phyloP scores from a whole-genome alignment of 2,113 vertebrate species.

The Maccullochella peelii region DNA sequence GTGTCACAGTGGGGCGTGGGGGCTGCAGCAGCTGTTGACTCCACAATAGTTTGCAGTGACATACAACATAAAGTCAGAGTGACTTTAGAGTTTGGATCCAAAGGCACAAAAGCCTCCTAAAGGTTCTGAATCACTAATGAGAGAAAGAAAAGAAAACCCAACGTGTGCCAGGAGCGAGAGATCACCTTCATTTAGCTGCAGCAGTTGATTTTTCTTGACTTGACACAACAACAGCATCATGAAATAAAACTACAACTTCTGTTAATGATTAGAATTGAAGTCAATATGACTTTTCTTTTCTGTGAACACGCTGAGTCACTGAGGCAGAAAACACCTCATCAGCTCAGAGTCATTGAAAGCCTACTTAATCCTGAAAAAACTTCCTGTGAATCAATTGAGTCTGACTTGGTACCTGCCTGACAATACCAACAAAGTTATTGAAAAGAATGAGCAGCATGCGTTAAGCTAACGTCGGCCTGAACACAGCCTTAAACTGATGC shows the following conservation, averaged over 20 bases:
- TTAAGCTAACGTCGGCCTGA: neutral
- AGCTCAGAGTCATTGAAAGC: neutral
- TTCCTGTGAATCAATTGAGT: neutral
- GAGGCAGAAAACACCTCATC: constrained; percentile 1
- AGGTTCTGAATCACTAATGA: constrained; percentile 45
- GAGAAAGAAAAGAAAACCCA: constrained; percentile 12
- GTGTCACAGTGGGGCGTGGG: constrained; percentile 40
- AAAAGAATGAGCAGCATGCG: neutral
- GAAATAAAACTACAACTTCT: neutral
- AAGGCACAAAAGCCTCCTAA: constrained; percentile 48
- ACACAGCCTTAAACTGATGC: too few species aligned
- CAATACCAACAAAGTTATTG: neutral
- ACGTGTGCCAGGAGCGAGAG: constrained; percentile 60
- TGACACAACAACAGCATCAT: neutral
- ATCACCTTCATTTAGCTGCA: constrained; percentile 36
- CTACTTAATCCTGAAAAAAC: neutral
- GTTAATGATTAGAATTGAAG: neutral
- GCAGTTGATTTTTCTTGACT: neutral
- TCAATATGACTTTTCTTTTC: neutral
- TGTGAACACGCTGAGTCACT: neutral
- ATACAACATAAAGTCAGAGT: constrained; percentile 58
- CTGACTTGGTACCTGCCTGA: neutral
- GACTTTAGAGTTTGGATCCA: constrained; percentile 46
- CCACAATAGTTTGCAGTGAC: constrained; percentile 53
- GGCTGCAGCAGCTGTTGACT: constrained; percentile 67